phyloP scores from a whole-genome alignment of 2,797 vertebrate genomes.

The Tragopan temminckii region DNA sequence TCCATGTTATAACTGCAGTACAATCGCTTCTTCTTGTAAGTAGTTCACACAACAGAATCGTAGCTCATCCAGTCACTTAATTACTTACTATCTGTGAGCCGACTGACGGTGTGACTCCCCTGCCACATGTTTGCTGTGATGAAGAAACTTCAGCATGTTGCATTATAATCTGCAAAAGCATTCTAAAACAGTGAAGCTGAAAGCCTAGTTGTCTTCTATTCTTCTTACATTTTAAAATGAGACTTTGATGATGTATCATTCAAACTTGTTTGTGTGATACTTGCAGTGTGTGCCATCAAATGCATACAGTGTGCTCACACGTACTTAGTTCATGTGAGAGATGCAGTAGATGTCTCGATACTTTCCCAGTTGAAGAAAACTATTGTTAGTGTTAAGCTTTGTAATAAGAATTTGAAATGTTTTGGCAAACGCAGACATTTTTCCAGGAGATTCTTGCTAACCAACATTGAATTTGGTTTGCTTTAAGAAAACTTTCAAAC shows the following conservation, averaged over 20 bases:
- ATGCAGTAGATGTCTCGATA: background rate
- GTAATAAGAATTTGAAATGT: background rate
- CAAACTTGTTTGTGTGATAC: background rate
- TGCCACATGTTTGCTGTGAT: background rate
- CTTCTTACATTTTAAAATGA: background rate
- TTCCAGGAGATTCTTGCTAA: background rate
- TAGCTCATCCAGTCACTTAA: background rate
- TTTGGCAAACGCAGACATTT: background rate
- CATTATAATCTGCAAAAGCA: background rate
- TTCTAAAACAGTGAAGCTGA: background rate
- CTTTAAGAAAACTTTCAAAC: background rate
- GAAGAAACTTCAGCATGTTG: background rate
- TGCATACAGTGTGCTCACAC: background rate
- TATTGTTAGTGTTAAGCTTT: background rate
- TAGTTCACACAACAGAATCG: background rate
- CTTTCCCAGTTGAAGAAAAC: background rate
- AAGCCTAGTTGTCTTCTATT: background rate
- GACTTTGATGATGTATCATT: background rate
- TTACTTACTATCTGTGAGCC: slow-evolving; percentile 21
- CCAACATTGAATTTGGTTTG: background rate
- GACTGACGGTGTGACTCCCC: slow-evolving; percentile 2
- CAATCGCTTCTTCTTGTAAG: background rate
- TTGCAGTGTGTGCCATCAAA: rapidly evolving
- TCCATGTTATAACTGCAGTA: background rate
- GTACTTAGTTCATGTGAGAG: background rate